Evolutionary conservation across 2,113 vertebrate genomes (phyloP).

Genomic region (Takifugu flavidus): DNA sequence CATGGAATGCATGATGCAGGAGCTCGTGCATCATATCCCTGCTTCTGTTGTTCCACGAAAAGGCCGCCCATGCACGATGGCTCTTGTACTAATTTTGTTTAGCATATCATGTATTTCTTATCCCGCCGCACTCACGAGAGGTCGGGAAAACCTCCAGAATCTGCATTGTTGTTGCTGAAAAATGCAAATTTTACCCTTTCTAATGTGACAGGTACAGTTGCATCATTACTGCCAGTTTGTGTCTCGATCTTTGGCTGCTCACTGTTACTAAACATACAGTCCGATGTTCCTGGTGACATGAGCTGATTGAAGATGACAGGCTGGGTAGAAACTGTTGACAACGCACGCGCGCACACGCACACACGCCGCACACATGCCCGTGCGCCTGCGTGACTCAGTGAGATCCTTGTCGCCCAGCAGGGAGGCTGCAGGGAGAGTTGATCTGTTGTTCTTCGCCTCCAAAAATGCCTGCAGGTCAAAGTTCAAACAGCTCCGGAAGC

Average conservation of each 20-base stretch:
- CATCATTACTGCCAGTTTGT: conserved; percentile 2
- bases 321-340: conserved; percentile 35
- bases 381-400: conserved; percentile 31
- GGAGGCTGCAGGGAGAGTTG: conserved; percentile 33
- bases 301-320: conserved; percentile 42
- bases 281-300: conserved; percentile 8
- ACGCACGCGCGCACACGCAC: conserved; percentile 25
- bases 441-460: conserved; percentile 41
- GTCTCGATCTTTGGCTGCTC: conserved; percentile 11
- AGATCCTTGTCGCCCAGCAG: conserved; percentile 53
- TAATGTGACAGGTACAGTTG: background rate
- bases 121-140: too few relatives aligned
- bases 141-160: too few relatives aligned
- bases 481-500: conserved; percentile 24
- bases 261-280: conserved; percentile 12
- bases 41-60: background rate
- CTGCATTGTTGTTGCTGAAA: too few relatives aligned
- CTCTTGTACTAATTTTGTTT: background rate
- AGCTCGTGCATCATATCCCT: background rate
- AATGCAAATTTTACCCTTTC: too few relatives aligned
- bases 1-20: background rate
- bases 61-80: background rate
- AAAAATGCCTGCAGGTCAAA: conserved; percentile 56
- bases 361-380: background rate
- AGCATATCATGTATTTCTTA: background rate